Base-by-base conservation (phyloP, 2,888 invertebrate species). In the Sialis fuliginosa region DNA sequence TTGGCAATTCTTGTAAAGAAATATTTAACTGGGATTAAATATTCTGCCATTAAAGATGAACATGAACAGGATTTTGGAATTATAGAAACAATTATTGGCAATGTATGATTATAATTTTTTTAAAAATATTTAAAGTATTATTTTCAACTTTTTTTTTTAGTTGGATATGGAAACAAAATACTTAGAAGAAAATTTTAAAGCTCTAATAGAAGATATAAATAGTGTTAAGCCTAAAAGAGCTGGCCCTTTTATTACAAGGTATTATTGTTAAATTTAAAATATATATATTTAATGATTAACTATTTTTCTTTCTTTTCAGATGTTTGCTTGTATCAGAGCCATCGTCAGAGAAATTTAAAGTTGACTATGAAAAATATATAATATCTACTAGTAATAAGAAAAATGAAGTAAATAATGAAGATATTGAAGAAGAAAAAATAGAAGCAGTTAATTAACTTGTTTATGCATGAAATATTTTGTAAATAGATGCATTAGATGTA, bases 231-330 rank as follows among this genome's bases (percentile, higher is more conserved):
- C 87, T 0, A 83, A 75, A 56, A 69, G 80, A 50, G 68, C 71
- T 31, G 84, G 79, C 0, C 65, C 68, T 10, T 88, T 87, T 56
- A 78, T 90, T 49, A 75, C 77, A 12, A 74, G 75, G 77, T 79
- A 68, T 13, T 12, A 48, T 42, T 55, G 13, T 42, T 58, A 5
- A 52, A 50, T 37, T 52, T 53, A n/a, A 35, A 45, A 12, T n/a
- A 45, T 34, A 6, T 5, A 9, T n/a, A 45, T 34, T 34, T 22
- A 31, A 7, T 45, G 44, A n/a, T 12, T 22, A 6, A 9, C 9
- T 10, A 33, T 32, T 10, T 22, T 47, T 30, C 53, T 54, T 58
- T 7, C 50, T 49, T 55, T 60, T 35, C 60, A 81, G 85, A 54
- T 77, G 80, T 52, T 56, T 76, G 6, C 58, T 85, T 43, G 64